Evolutionary conservation across 35 echinoderm and acorn worm species (phyloP), one percentile per base, ranked within the genome.

Genomic region (Heliocidaris tuberculata): DNA sequence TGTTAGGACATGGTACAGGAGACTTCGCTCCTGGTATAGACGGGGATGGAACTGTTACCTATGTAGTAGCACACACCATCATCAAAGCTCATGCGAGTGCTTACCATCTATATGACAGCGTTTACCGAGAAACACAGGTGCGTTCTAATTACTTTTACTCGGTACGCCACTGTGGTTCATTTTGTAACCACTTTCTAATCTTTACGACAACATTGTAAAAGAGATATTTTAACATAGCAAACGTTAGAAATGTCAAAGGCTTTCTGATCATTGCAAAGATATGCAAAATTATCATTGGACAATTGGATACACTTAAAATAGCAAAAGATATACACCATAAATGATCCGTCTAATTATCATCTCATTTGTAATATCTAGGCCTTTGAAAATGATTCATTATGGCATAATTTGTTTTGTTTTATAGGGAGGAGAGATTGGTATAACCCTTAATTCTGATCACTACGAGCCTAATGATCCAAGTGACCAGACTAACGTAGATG

Each of bases 1-100:
- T 97, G 97, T 86, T 99, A 16, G 98, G 98, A 2, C 97, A 99
- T 92, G 95, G 95, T 65, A 96, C 56, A 86, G 59, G 49, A 32
- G 98, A 97, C 1, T 99, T 99, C 48, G 98, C 98, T 24, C 98
- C 98, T 19, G 96, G 96, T 21, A 97, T 97, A 9, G 48, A 97
- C 32, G 94, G 89, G 48, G 95, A 97, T 27, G 98, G 98, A 48
- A 88, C 93, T 48, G 95, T 95, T 30, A 97, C 98, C 12, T 99
- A 99, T 47, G 86, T 97, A 49, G 94, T 95, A 31, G 98, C 98
- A 6, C 98, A 99, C 85, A 99, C 95, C 29, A 96, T 99, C 94
- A 96, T 99, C 60, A 99, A 99, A 92, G 94, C 98, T 27, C 98
- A 99, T 71, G 98, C 95, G 15, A 95, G 88, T 60, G 96, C 97